These are phyloP conservation scores for Pollimyrus isidori DNA, from an alignment of 2,113 vertebrate species.

Conservation along the genomic window DNA sequence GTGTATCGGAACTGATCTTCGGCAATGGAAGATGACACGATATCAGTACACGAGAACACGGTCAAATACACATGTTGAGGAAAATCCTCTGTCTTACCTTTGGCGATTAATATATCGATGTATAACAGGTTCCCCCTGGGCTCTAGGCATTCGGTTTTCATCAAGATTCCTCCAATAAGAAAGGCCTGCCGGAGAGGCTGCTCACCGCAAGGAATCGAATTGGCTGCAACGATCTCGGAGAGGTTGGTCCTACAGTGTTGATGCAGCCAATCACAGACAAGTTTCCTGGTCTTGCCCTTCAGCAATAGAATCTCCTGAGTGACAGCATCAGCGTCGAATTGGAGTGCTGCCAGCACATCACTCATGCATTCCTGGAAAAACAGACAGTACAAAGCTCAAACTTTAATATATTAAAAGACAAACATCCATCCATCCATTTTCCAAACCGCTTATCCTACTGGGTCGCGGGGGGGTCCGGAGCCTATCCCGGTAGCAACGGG, in stretches of 20 bases:
- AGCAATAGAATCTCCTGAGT: constrained; percentile 69
- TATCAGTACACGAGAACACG: not conserved
- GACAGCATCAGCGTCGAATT: constrained; percentile 53
- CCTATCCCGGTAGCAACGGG: too few species aligned
- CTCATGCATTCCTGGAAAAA: constrained; percentile 70
- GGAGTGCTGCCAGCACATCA: constrained; percentile 67
- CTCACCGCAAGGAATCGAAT: constrained; percentile 36
- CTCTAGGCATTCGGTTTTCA: constrained; percentile 54
- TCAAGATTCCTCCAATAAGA: constrained; percentile 55
- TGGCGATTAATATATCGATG: constrained; percentile 64
- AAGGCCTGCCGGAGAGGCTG: constrained; percentile 59
- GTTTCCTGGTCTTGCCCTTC: constrained; percentile 59
- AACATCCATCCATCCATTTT: too few species aligned
- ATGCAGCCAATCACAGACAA: constrained; percentile 72
- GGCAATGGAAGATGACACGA: not conserved
- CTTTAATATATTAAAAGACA: not conserved
- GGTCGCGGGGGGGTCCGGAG: too few species aligned
- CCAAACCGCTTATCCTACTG: too few species aligned
- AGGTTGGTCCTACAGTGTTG: constrained; percentile 60
- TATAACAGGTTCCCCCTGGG: constrained; percentile 68
- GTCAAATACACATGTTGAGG: not conserved
- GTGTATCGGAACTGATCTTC: not conserved
- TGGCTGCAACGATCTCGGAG: constrained; percentile 37
- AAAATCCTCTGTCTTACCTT: constrained; percentile 52
- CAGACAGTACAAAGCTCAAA: not conserved